Conservation (phyloP, 2,888 invertebrate genomes). For the Ophonus ardosiacus region DNA sequence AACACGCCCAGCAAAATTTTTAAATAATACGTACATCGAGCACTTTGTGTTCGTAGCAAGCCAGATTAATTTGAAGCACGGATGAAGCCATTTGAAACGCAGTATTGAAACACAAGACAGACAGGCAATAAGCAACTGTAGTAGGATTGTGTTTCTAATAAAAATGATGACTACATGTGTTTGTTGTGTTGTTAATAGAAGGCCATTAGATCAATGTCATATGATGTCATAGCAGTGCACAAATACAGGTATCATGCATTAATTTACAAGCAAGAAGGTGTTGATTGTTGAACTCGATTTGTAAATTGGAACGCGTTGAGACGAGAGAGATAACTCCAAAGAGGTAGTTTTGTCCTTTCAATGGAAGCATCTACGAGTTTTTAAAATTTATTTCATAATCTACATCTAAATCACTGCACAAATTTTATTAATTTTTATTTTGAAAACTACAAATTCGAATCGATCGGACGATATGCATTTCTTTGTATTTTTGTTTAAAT, state of each 20-base stretch:
- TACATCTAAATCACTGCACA: too few species aligned
- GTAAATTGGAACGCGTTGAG: too few species aligned
- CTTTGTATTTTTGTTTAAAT: too few species aligned
- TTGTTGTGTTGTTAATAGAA: conserved; percentile 32
- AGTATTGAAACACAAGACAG: conserved; percentile 4
- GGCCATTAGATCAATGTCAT: conserved; percentile 61
- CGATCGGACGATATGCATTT: too few species aligned
- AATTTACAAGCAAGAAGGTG: conserved; percentile 14
- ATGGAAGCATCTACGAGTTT: too few species aligned
- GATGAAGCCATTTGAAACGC: conserved; percentile 19
- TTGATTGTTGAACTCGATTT: not conserved
- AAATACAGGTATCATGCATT: not conserved
- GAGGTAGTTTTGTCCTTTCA: too few species aligned
- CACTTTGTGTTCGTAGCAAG: conserved; percentile 29
- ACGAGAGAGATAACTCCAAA: too few species aligned
- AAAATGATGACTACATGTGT: conserved; percentile 64
- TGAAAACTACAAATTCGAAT: too few species aligned
- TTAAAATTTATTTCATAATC: too few species aligned
- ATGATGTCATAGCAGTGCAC: conserved; percentile 14
- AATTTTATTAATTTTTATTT: too few species aligned
- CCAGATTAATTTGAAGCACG: conserved; percentile 44
- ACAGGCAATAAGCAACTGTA: not conserved
- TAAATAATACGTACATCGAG: not conserved
- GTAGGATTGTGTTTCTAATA: conserved; percentile 57
- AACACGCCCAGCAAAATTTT: not conserved